These are phyloP conservation scores for Gasterosteus nipponicus DNA, from an alignment of 2,113 vertebrate species.

Conservation along the genomic window DNA sequence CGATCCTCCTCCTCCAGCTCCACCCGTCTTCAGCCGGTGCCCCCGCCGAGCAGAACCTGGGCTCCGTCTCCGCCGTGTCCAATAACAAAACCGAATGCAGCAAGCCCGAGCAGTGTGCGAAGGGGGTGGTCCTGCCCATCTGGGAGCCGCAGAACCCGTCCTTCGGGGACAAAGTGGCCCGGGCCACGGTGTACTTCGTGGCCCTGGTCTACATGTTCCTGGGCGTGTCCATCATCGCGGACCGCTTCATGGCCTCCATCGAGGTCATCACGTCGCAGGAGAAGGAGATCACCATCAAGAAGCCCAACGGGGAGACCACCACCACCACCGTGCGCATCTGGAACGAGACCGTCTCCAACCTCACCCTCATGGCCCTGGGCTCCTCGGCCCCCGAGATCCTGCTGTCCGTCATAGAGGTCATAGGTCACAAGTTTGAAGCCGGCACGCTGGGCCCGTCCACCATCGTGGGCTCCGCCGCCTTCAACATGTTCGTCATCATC, in stretches of 20 bases:
- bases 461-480: slow-evolving; percentile 96
- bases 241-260: slow-evolving; percentile 99
- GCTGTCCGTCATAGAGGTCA: slow-evolving; percentile 92
- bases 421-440: slow-evolving; percentile 92
- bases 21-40: slow-evolving; percentile 70
- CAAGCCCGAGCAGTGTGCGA: slow-evolving; percentile 85
- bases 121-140: slow-evolving; percentile 91
- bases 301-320: slow-evolving; percentile 94
- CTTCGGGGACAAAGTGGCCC: slow-evolving; percentile 95
- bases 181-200: slow-evolving; percentile 97
- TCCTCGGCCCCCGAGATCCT: slow-evolving; percentile 97
- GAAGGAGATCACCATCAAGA: slow-evolving; percentile 98
- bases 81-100: slow-evolving; percentile 81
- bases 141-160: slow-evolving; percentile 97
- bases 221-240: slow-evolving; percentile 96
- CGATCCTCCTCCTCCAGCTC: slow-evolving; percentile 81
- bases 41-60: slow-evolving; percentile 64
- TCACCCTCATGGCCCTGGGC: slow-evolving; percentile 97
- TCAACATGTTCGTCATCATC: slow-evolving; percentile 99
- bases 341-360: slow-evolving; percentile 98
- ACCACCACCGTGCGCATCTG: slow-evolving; percentile 97
- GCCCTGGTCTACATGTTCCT: slow-evolving; percentile 99
- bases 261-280: slow-evolving; percentile 99
- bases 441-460: slow-evolving; percentile 94
- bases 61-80: slow-evolving; percentile 75